Evolutionary conservation across 2,113 vertebrate genomes (phyloP), one percentile per base, ranked within the genome.

Genomic region (Lichenostomus cassidix): DNA sequence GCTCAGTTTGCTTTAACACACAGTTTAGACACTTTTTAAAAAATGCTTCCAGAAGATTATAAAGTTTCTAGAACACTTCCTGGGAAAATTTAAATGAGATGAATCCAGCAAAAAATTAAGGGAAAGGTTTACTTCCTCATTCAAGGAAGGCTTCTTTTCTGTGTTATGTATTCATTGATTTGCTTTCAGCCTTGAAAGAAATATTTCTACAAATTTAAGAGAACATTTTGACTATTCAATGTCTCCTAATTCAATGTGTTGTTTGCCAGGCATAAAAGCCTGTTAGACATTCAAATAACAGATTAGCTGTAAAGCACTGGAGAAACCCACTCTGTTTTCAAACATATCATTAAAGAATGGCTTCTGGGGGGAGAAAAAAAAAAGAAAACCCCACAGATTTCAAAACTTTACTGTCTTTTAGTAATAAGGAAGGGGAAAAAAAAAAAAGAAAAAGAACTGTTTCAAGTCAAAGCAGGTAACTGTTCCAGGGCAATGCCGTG

Each of bases 401-500:
- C 56, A 68, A 95, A 77, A 44, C 10, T 85, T 77, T 68, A 29
- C 33, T 90, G 27, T 8, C 10, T 91, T 78, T 52, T 44, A n/a
- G 74, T 70, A 83, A 23, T 19, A 83, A 31, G 11, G 16, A 33
- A 35, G 2, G 3, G 3, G 0, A 15, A 27, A 41, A 27, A 41
- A 42, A 44, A 56, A 20, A 31, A 4, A 37, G 24, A 6, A 56
- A 81, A 44, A 50, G 1, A 44, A 50, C 6, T 10, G 15, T 73
- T 96, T 89, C 18, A 65, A 87, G 46, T 46, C 12, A 64, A 82
- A 94, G 62, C 84, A 92, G 60, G 84, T 94, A 90, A 44, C 9
- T 64, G 12, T 89, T 95, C 42, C 55, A 92, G 52, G 53, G 63
- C 56, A 90, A 21, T 68, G 39, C 12, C 4, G 15, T 11, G 5